Base-by-base conservation (phyloP, 2,888 invertebrate genomes). In the Nebria salina region DNA sequence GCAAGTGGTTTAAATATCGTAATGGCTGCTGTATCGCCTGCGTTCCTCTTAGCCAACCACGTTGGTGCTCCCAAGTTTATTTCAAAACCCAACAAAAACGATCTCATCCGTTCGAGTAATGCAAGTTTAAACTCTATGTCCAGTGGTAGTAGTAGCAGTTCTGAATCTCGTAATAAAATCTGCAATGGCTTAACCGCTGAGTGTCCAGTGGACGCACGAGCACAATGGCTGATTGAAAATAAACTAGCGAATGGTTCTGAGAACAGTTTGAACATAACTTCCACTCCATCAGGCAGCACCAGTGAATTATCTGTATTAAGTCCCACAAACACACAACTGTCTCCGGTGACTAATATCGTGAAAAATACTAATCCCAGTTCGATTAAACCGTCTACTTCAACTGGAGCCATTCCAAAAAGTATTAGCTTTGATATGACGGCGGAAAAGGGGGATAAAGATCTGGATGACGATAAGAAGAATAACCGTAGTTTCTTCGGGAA, bases 391-490 rank as follows among this genome's bases (percentile, higher is more conserved):
- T 89, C 88, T 2, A 90, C 91, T 25, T 94, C 94, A 0, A 95
- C 95, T 0, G 96, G 96, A 0, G 95, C 96, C 1, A 97, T 97
- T 85, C 96, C 96, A 0, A 97, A 97, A 89, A 97, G 96, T 86
- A 97, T 97, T 85, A 96, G 96, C 87, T 97, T 97, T 85, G 97
- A 97, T 89, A 95, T 96, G 87, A 95, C 95, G 0, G 96, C 96
- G 0, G 96, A 96, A 86, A 94, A 96, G 84, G 92, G 93, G 1
- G 94, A 94, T 85, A 93, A 93, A 89, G 91, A 90, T 83, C 85
- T 89, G 80, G 88, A 90, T 83, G 91, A 91, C 84, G 92, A 92
- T 72, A 91, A 91, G 83, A 89, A 90, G 78, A 91, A 91, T 70
- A 87, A 86, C 84, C 92, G 92, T 82, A 91, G 95, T 20, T 94